Percentiles rank a stretch among this genome's conserved stretches.
Evolutionary conservation across 2,797 vertebrate species (phyloP).

Genomic region (Fistularia tabacaria): DNA sequence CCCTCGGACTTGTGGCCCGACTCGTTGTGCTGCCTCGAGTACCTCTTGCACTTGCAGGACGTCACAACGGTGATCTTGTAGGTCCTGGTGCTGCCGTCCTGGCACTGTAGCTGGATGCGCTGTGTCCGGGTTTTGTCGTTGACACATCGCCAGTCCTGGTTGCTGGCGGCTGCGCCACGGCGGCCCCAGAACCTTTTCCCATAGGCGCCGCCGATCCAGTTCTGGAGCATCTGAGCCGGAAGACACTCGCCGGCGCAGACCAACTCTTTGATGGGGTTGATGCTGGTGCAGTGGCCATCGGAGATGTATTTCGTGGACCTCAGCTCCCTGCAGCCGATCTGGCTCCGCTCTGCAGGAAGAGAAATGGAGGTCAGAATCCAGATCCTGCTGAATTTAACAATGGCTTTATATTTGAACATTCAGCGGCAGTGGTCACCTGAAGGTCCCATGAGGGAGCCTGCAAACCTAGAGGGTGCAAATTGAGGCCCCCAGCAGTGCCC

Average conservation of each 20-base stretch:
- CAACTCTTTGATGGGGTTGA: constrained; percentile 91
- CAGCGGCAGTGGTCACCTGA: no score
- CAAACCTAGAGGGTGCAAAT: no score
- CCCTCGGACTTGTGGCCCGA: constrained; percentile 87
- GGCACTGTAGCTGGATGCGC: constrained; percentile 88
- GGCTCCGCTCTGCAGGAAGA: constrained; percentile 73
- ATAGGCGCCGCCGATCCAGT: constrained; percentile 80
- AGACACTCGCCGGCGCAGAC: constrained; percentile 87
- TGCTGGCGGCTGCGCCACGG: constrained; percentile 60
- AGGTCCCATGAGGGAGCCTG: no score
- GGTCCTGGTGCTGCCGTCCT: constrained; percentile 87
- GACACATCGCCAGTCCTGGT: constrained; percentile 87
- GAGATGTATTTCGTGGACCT: constrained; percentile 96
- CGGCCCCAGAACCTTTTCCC: constrained; percentile 85
- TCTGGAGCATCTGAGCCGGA: constrained; percentile 83
- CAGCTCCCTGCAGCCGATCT: constrained; percentile 90
- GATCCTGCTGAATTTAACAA: no score
- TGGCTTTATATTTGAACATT: no score
- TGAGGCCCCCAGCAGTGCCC: no score
- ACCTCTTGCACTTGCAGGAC: constrained; percentile 92
- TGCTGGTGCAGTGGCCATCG: constrained; percentile 94
- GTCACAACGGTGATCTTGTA: constrained; percentile 94
- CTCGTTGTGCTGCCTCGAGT: constrained; percentile 88
- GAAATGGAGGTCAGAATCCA: no score
- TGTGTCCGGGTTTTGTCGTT: constrained; percentile 90